Evolutionary conservation across 2,797 vertebrate species (phyloP).

Genomic region (Picus viridis): DNA sequence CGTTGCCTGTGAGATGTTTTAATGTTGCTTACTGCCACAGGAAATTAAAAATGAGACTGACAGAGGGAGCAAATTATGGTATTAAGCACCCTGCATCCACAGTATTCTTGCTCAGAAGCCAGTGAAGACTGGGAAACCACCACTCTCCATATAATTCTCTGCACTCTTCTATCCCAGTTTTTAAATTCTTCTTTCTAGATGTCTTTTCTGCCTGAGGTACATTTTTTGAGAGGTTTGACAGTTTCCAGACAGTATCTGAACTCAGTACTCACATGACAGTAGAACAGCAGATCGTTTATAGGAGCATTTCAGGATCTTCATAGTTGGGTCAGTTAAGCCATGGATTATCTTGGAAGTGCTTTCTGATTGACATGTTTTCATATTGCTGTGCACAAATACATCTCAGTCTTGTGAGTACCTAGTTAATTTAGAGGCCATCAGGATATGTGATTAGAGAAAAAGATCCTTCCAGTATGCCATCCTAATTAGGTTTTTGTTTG

Average conservation of each 20-base stretch:
- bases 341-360: background rate
- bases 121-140: background rate
- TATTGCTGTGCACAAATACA: background rate
- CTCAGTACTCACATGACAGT: background rate
- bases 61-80: background rate
- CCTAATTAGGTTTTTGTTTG: background rate
- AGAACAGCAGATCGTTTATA: background rate
- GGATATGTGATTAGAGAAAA: background rate
- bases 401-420: background rate
- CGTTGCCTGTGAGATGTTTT: background rate
- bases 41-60: constrained; percentile 9
- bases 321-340: background rate
- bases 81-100: background rate
- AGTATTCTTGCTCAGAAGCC: background rate
- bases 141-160: background rate
- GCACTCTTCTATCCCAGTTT: background rate
- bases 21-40: background rate
- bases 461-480: background rate
- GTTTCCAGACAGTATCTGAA: background rate
- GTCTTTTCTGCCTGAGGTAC: background rate
- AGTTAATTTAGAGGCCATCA: background rate
- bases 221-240: background rate
- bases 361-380: background rate
- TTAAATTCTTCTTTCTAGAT: background rate
- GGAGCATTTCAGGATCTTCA: background rate